Conservation (phyloP, 2,888 invertebrate genomes). For the Scaeva pyrastri region DNA sequence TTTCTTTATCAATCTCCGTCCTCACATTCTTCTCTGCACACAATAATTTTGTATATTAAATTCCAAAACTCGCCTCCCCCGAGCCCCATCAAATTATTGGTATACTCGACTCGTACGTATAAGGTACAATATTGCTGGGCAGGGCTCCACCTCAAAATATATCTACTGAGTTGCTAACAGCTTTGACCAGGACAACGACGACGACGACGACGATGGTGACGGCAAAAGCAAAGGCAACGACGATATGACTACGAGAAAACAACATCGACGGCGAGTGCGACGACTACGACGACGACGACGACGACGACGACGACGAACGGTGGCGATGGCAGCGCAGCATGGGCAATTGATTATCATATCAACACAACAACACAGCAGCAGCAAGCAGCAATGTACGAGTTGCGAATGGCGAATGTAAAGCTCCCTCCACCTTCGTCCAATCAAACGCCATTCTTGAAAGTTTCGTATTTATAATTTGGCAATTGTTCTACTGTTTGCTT, state of each 20-base stretch:
- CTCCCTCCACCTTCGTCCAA: conserved; percentile 32
- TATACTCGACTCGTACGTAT: conserved; percentile 19
- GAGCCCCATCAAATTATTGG: conserved; percentile 19
- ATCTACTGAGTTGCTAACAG: conserved; percentile 47
- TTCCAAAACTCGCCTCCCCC: conserved; percentile 64
- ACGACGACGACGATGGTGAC: not conserved
- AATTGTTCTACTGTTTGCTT: conserved; percentile 36
- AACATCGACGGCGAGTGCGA: conserved; percentile 28
- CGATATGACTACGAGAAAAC: not conserved
- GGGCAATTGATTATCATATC: conserved; percentile 66
- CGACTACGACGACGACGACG: conserved; percentile 6
- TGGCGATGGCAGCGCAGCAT: conserved; percentile 49
- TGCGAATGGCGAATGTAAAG: conserved; percentile 53
- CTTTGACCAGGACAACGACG: conserved; percentile 37
- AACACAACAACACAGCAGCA: conserved; percentile 19
- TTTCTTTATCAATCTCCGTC: conserved; percentile 72
- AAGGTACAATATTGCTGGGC: conserved; percentile 43
- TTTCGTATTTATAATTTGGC: conserved; percentile 39
- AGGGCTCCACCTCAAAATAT: conserved; percentile 51
- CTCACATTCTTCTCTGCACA: conserved; percentile 62
- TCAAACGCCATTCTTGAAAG: conserved; percentile 47
- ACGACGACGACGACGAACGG: not conserved
- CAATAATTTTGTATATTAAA: conserved; percentile 70
- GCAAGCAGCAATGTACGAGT: conserved; percentile 16
- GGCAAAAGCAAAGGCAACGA: not conserved